phyloP scores from a whole-genome alignment of 2,888 invertebrate genomes.

The Charanyca ferruginea region DNA sequence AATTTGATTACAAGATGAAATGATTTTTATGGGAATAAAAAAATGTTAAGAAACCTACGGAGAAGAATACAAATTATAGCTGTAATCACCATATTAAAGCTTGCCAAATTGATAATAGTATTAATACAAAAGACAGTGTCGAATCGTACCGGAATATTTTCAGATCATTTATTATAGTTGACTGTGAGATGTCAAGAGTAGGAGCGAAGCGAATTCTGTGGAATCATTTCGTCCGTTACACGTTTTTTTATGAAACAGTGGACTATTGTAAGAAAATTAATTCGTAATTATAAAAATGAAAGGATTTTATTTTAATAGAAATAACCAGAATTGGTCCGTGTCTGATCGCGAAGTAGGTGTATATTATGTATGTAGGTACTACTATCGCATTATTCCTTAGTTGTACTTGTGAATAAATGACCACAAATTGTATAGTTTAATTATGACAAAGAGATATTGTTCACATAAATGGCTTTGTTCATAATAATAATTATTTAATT shows the following conservation, averaged over 20 bases:
- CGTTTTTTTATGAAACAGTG: conserved; percentile 59
- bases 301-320: neutral
- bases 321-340: too few species aligned
- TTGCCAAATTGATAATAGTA: conserved; percentile 90
- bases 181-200: conserved; percentile 71
- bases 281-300: neutral
- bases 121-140: conserved; percentile 79
- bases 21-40: conserved; percentile 35
- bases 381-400: too few species aligned
- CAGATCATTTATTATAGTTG: conserved; percentile 84
- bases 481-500: conserved; percentile 34
- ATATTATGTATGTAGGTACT: too few species aligned
- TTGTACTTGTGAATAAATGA: too few species aligned
- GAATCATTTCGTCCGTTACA: conserved; percentile 63
- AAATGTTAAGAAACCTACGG: conserved; percentile 34
- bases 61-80: conserved; percentile 42
- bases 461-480: conserved; percentile 25
- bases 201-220: conserved; percentile 83
- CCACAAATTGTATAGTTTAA: conserved; percentile 19
- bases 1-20: conserved; percentile 49
- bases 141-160: conserved; percentile 79
- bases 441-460: conserved; percentile 12
- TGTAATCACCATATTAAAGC: conserved; percentile 78
- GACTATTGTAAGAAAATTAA: conserved; percentile 46
- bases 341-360: too few species aligned